Base-by-base conservation (phyloP, 2,113 vertebrate genomes). In the Sorex araneus region DNA sequence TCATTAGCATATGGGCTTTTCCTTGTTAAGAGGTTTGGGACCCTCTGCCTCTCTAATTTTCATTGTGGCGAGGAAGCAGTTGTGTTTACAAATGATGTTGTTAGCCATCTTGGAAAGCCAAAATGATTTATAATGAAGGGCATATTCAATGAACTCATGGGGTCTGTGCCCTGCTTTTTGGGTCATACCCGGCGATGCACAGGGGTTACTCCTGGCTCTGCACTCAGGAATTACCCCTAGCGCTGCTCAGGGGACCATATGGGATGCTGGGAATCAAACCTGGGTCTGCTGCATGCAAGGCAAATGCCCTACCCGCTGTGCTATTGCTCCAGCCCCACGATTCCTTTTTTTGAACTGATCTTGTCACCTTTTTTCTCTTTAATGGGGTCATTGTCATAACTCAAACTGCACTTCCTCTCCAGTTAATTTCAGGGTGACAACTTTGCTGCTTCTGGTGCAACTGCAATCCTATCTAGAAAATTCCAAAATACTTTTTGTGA, bases 381-480 rank as follows among this genome's bases (percentile, higher is more conserved):
- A 40, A 32, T 54, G 23, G 19, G 28, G 19, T 28, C 27, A 50
- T 23, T 80, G 67, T 85, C 47, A 1, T 34, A 75, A 87, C 57
- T 8, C 27, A 69, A 87, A 16, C 43, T 80, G 12, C 86, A 32
- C 71, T 45, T 73, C 34, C 66, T 7, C 30, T 10, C 34, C 91
- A 9, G 36, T 82, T 67, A 45, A 28, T 28, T 84, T 74, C 25
- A 71, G 23, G 28, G n/a, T 70, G 63, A 95, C 34, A 81, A 74
- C 32, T 30, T 45, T 57, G 30, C 11, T 82, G 27, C 84, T 88
- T 93, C 69, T 91, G 34, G 34, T 70, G 89, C n/a, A 92, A 80
- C 16, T 88, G 75, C 2, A 73, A 25, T 6, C 15, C 15, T 67
- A 91, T 40, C 8, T 36, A 75, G 50, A 34, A 71, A 27, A 70